phyloP scores from a whole-genome alignment of 2,113 vertebrate species.

The Cervus canadensis region DNA sequence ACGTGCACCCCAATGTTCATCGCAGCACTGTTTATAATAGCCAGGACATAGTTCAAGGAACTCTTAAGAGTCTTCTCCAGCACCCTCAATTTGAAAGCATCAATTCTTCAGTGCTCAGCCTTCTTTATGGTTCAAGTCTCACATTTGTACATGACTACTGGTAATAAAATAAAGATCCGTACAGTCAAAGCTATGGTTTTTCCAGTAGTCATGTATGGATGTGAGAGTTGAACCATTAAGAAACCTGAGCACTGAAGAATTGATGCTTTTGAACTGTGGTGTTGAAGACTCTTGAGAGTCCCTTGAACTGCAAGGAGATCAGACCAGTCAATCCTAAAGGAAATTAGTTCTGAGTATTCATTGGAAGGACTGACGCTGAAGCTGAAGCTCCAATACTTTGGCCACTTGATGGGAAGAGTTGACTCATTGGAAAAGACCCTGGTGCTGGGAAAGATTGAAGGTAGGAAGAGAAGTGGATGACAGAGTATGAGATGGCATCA shows the following conservation, averaged over 20 bases:
- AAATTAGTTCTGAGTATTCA: not conserved
- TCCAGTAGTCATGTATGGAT: not conserved
- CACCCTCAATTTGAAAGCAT: not conserved
- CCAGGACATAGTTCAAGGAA: not conserved
- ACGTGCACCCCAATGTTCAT: no score
- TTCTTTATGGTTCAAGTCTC: not conserved
- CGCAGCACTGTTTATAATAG: no score
- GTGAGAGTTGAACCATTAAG: not conserved
- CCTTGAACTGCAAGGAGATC: not conserved
- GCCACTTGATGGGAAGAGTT: not conserved
- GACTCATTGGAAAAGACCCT: not conserved
- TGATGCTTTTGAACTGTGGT: no score
- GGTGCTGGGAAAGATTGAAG: not conserved
- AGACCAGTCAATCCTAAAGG: not conserved
- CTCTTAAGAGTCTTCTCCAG: not conserved
- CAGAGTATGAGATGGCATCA: not conserved
- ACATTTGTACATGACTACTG: not conserved
- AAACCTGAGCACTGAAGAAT: not conserved
- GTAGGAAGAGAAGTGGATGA: not conserved
- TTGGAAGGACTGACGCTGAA: not conserved
- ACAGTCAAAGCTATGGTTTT: not conserved
- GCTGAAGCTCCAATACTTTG: not conserved
- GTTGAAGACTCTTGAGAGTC: no score
- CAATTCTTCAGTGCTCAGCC: not conserved
- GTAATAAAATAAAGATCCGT: not conserved